These are phyloP conservation scores for Scartelaos histophorus DNA, from an alignment of 2,113 vertebrate species.

Conservation along the genomic window DNA sequence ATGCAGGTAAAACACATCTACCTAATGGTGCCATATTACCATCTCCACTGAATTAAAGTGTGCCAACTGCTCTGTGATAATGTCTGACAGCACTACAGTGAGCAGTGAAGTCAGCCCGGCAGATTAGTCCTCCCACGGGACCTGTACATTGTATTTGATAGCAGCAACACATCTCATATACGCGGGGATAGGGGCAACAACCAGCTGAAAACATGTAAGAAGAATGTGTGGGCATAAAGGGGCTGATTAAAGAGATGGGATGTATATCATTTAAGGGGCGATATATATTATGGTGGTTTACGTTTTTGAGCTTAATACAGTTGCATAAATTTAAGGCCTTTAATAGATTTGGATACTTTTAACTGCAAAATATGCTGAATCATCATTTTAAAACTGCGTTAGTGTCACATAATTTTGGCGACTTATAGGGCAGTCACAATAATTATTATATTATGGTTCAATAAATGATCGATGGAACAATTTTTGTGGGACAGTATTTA, in stretches of 20 bases:
- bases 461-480: too few relatives aligned
- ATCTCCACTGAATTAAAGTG: slow-evolving; percentile 10
- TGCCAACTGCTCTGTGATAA: slow-evolving; percentile 33
- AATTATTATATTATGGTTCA: too few relatives aligned
- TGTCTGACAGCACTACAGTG: slow-evolving; percentile 51
- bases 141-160: slow-evolving; percentile 15
- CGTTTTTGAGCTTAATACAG: too few relatives aligned
- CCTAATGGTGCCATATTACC: not conserved
- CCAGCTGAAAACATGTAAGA: not conserved
- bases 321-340: too few relatives aligned
- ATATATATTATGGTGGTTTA: too few relatives aligned
- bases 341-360: too few relatives aligned
- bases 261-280: not conserved
- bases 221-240: not conserved
- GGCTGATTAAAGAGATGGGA: not conserved
- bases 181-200: not conserved
- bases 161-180: not conserved
- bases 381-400: not conserved
- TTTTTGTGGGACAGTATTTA: too few relatives aligned
- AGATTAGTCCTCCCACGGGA: slow-evolving; percentile 44
- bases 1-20: slow-evolving; percentile 13
- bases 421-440: too few relatives aligned
- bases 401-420: not conserved
- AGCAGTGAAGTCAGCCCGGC: slow-evolving; percentile 52
- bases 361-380: too few relatives aligned